phyloP scores from a whole-genome alignment of 2,888 invertebrate species.

The Achlya flavicornis region DNA sequence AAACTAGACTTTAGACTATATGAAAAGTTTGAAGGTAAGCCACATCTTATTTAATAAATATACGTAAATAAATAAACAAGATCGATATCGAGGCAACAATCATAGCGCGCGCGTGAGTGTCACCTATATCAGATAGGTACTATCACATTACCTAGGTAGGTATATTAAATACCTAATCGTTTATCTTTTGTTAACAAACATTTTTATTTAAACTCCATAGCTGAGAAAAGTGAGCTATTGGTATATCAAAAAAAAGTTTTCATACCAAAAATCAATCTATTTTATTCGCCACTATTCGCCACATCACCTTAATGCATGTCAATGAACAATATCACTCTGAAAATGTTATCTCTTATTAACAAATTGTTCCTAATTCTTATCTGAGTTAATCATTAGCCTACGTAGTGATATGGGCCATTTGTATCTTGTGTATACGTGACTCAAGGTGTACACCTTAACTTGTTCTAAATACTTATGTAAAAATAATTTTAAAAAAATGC shows the following conservation, averaged over 20 bases:
- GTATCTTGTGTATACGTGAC: slow-evolving; percentile 53
- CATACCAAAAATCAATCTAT: background rate
- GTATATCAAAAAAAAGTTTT: background rate
- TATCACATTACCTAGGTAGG: background rate
- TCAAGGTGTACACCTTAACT: slow-evolving; percentile 34
- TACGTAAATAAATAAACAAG: background rate
- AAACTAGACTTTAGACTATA: slow-evolving; percentile 93
- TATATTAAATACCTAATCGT: too few species aligned
- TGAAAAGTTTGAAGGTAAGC: slow-evolving; percentile 95
- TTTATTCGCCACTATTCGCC: background rate
- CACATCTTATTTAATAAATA: background rate
- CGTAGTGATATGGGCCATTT: slow-evolving; percentile 52
- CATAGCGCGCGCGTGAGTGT: background rate
- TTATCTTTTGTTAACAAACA: too few species aligned
- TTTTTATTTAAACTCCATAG: too few species aligned
- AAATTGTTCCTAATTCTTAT: slow-evolving; percentile 64
- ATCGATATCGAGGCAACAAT: background rate
- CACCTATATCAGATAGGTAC: background rate
- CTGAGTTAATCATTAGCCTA: slow-evolving; percentile 58
- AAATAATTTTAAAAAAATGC: slow-evolving; percentile 49
- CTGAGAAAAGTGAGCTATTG: background rate
- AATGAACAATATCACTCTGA: slow-evolving; percentile 55
- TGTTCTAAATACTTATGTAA: slow-evolving; percentile 26
- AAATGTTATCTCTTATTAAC: slow-evolving; percentile 57
- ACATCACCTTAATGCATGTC: slow-evolving; percentile 36